phyloP scores from a whole-genome alignment of 92 coral and sea anemone genomes.

The Bergia sp. region DNA sequence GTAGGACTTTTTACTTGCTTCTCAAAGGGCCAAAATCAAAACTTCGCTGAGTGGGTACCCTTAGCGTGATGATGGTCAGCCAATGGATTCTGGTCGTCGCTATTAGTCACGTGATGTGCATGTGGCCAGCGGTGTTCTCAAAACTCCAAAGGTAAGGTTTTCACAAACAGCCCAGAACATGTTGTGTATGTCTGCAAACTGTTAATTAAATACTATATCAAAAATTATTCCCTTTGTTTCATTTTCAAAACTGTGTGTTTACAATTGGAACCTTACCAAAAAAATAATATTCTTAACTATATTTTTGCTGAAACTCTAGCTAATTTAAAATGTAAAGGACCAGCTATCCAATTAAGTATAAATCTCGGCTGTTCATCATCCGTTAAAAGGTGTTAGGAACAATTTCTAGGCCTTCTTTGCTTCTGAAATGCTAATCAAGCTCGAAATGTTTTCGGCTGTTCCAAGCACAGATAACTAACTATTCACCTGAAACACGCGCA shows the following conservation, averaged over 20 bases:
- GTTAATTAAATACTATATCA: neutral
- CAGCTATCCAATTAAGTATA: no score
- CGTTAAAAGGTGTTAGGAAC: no score
- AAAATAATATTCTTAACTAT: neutral
- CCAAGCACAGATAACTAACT: no score
- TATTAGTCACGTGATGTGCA: neutral
- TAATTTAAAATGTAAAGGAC: no score
- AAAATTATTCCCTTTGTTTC: neutral
- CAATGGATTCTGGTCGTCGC: neutral
- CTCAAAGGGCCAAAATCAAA: neutral
- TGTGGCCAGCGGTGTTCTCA: conserved; percentile 15
- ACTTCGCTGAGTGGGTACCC: neutral
- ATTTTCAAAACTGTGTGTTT: neutral
- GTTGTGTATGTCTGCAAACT: neutral
- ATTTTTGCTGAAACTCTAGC: no score
- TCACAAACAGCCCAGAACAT: neutral
- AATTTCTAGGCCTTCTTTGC: no score
- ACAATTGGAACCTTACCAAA: neutral
- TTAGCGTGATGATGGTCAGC: neutral
- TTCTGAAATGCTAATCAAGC: no score
- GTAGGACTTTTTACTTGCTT: neutral
- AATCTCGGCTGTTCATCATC: no score
- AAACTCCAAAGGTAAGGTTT: neutral
- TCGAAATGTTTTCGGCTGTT: no score
- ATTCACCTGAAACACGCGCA: no score